These are phyloP conservation scores for Lysandra coridon DNA, from an alignment of 2,888 invertebrate genomes.

Conservation along the genomic window DNA sequence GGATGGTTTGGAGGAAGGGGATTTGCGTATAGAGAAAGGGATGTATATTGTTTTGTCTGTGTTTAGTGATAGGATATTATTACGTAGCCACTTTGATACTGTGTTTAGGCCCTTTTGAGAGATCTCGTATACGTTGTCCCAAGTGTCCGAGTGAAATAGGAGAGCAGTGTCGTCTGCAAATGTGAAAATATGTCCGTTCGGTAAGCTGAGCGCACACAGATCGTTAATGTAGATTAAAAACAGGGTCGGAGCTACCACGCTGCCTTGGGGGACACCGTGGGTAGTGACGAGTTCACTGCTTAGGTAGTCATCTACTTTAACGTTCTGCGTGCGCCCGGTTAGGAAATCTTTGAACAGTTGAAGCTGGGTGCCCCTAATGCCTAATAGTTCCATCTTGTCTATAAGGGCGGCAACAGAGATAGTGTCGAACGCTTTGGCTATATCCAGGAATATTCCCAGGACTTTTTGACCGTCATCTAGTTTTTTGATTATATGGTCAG, in stretches of 20 bases:
- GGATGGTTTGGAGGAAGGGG: no score
- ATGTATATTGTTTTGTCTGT: no score
- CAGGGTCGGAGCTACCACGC: neutral
- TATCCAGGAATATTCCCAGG: conserved; percentile 8
- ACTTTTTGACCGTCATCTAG: neutral
- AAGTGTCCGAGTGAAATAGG: neutral
- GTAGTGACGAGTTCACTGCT: neutral
- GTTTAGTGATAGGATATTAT: no score
- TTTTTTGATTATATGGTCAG: neutral
- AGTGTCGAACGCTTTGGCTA: conserved; percentile 11
- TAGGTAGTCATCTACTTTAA: neutral
- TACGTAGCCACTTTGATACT: no score
- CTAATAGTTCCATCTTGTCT: neutral
- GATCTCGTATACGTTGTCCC: neutral
- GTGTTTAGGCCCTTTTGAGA: neutral
- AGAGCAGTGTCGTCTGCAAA: conserved; percentile 13
- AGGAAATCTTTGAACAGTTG: neutral
- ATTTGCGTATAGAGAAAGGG: no score
- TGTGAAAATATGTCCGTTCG: neutral
- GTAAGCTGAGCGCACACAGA: neutral
- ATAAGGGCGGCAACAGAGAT: conserved; percentile 9
- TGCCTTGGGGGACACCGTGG: neutral
- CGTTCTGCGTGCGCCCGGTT: neutral
- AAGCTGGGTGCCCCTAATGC: conserved; percentile 4
- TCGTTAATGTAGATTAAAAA: neutral